These are phyloP conservation scores for Drosophila prolongata DNA, from an alignment of 2,888 invertebrate species.

Conservation along the genomic window DNA sequence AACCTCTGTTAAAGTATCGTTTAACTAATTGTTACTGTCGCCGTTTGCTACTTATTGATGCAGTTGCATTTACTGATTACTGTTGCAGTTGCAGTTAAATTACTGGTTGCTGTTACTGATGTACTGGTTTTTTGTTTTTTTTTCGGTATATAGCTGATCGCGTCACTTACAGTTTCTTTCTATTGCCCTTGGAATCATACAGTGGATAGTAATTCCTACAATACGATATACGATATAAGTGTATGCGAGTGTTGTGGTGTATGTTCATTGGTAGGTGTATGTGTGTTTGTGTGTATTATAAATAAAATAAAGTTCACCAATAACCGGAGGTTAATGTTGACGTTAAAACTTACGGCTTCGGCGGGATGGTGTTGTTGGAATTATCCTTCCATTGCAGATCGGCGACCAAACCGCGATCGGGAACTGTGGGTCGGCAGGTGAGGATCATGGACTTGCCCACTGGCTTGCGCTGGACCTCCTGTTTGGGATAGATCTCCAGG, in stretches of 20 bases:
- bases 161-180: conserved; percentile 84
- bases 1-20: neutral
- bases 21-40: conserved; percentile 3
- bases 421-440: conserved; percentile 91
- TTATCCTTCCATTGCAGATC: conserved; percentile 93
- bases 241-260: conserved; percentile 18
- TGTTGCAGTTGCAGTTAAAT: conserved; percentile 38
- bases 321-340: neutral
- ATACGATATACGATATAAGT: conserved; percentile 41
- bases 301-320: conserved; percentile 12
- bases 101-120: conserved; percentile 31
- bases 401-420: conserved; percentile 88
- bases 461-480: conserved; percentile 89
- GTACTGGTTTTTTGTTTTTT: conserved; percentile 18
- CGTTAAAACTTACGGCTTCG: conserved; percentile 87
- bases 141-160: conserved; percentile 27
- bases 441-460: conserved; percentile 91
- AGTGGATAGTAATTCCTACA: conserved; percentile 84
- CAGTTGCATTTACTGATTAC: conserved; percentile 23
- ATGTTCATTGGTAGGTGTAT: conserved; percentile 4
- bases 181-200: conserved; percentile 84
- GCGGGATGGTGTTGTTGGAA: conserved; percentile 88
- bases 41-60: neutral
- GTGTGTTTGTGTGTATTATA: neutral
- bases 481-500: conserved; percentile 89